phyloP scores from a whole-genome alignment of 2,797 vertebrate species.

The Avahi laniger region DNA sequence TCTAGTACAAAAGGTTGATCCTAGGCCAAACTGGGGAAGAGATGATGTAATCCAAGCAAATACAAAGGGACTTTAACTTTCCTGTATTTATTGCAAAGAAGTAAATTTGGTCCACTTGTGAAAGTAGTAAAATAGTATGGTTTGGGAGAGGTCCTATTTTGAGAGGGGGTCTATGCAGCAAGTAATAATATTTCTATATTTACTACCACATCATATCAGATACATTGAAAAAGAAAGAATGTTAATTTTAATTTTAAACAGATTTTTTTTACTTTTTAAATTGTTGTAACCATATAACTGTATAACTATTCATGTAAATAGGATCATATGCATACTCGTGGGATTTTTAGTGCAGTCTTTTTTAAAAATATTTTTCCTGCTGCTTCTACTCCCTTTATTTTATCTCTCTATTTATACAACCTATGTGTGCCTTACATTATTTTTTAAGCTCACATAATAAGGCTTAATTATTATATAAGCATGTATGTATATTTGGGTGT shows the following conservation, averaged over 20 bases:
- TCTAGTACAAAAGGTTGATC: conserved; percentile 2
- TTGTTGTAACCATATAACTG: background rate
- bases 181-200: background rate
- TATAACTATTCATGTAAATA: background rate
- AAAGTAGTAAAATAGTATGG: background rate
- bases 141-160: background rate
- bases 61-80: background rate
- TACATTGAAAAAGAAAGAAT: background rate
- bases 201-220: background rate
- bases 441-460: background rate
- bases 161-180: background rate
- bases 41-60: background rate
- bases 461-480: background rate
- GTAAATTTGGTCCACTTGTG: background rate
- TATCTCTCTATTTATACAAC: background rate
- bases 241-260: background rate
- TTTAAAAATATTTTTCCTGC: background rate
- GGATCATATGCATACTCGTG: background rate
- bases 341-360: background rate
- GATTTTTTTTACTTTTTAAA: background rate
- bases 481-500: background rate
- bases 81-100: background rate
- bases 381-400: background rate
- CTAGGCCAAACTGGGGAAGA: background rate
- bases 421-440: background rate